Percentiles rank a stretch among this genome's conserved stretches.
These are phyloP conservation scores for Rhabdomys pumilio DNA, from an alignment of 2,797 vertebrate species.

Conservation along the genomic window DNA sequence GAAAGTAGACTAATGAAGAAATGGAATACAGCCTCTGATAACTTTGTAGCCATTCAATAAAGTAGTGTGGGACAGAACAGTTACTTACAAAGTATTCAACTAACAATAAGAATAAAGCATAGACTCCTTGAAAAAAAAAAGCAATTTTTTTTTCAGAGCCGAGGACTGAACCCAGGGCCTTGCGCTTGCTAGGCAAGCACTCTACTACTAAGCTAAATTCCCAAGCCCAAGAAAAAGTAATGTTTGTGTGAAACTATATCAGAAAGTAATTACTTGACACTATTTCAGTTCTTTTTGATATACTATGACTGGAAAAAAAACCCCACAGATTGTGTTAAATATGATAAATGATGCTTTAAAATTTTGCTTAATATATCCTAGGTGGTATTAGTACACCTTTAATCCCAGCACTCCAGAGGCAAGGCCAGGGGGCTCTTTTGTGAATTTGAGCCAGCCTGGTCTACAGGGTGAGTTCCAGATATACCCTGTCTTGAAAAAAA, in stretches of 20 bases:
- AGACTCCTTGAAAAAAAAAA: not conserved
- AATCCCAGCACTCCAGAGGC: not conserved
- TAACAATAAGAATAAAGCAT: conserved; percentile 1
- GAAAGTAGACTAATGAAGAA: not conserved
- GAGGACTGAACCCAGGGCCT: too few species aligned
- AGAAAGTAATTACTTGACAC: not conserved
- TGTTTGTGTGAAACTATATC: conserved; percentile 17
- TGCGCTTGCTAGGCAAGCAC: too few species aligned
- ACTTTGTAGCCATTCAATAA: not conserved
- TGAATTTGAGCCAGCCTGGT: not conserved
- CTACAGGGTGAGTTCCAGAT: not conserved
- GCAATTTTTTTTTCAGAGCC: not conserved
- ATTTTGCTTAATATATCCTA: not conserved
- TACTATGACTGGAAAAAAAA: conserved; percentile 18
- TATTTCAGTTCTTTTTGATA: not conserved
- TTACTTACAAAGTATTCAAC: not conserved
- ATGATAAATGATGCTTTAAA: not conserved
- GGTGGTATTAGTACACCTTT: not conserved
- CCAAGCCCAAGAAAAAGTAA: not conserved
- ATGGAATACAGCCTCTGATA: not conserved
- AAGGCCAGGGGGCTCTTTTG: not conserved
- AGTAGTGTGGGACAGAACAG: not conserved
- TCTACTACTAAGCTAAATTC: too few species aligned
- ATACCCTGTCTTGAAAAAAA: too few species aligned
- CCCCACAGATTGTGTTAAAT: not conserved